Conservation (phyloP, 64 coral and sea anemone species). For the Montipora sp. region DNA sequence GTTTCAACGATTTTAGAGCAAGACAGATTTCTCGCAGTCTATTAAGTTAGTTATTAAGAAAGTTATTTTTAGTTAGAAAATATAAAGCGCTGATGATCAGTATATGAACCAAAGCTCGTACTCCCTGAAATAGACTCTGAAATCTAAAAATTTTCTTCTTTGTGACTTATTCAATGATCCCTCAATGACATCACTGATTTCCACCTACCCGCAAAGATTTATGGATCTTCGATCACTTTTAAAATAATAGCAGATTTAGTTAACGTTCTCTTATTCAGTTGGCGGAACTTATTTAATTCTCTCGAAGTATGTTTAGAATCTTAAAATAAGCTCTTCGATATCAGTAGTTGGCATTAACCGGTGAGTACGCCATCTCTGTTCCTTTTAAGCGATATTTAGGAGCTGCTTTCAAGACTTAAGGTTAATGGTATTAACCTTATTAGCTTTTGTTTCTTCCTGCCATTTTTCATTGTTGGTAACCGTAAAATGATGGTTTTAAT, state of each 20-base stretch:
- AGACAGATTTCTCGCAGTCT: too few relatives aligned
- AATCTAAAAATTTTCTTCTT: too few relatives aligned
- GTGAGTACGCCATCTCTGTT: background rate
- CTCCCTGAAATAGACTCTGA: too few relatives aligned
- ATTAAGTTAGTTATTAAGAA: too few relatives aligned
- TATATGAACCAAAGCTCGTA: too few relatives aligned
- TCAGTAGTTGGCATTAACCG: too few relatives aligned
- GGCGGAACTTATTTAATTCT: background rate
- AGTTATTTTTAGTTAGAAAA: too few relatives aligned
- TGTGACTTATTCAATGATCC: background rate
- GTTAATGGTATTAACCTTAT: too few relatives aligned
- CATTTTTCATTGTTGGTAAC: background rate
- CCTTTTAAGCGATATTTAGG: background rate
- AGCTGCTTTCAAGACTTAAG: background rate
- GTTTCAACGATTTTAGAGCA: background rate
- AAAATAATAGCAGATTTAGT: background rate
- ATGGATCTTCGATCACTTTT: background rate
- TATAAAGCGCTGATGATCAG: too few relatives aligned
- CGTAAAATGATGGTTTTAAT: background rate
- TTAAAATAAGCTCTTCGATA: background rate
- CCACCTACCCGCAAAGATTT: slow-evolving; percentile 6
- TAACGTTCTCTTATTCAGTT: background rate
- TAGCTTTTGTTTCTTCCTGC: background rate
- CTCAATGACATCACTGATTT: background rate
- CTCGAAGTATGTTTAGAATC: background rate